Conservation (phyloP, 2,888 invertebrate species). For the Cosmia trapezina region DNA sequence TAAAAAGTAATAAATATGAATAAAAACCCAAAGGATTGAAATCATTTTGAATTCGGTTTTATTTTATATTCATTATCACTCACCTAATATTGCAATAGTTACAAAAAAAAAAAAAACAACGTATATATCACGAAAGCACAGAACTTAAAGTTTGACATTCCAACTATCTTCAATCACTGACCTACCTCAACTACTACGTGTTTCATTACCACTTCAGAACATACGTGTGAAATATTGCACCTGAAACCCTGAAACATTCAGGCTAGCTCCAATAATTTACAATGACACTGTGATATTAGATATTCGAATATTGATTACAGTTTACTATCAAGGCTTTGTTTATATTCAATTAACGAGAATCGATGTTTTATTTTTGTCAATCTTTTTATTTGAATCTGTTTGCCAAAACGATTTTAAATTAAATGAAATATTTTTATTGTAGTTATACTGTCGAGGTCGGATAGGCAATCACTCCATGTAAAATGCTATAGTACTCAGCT, state of each 20-base stretch:
- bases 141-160: background rate
- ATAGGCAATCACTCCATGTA: no score
- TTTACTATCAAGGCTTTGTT: constrained; percentile 18
- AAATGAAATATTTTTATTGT: no score
- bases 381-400: no score
- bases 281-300: constrained; percentile 8
- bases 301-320: constrained; percentile 34
- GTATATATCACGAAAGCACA: background rate
- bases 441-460: no score
- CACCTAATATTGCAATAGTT: background rate
- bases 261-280: constrained; percentile 9
- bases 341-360: constrained; percentile 11
- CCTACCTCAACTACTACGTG: background rate
- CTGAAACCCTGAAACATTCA: background rate
- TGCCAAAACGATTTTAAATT: no score
- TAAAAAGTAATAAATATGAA: background rate
- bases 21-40: background rate
- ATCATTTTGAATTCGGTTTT: background rate
- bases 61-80: constrained; percentile 3
- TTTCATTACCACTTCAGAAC: background rate
- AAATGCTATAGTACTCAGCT: no score
- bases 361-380: constrained; percentile 13
- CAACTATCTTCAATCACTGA: constrained; percentile 5
- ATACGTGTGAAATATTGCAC: constrained; percentile 17
- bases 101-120: background rate